A percentile compares a stretch with the other conserved stretches of the same genome.
Evolutionary conservation across 2,113 vertebrate genomes (phyloP).

Genomic region (Pteronura brasiliensis): DNA sequence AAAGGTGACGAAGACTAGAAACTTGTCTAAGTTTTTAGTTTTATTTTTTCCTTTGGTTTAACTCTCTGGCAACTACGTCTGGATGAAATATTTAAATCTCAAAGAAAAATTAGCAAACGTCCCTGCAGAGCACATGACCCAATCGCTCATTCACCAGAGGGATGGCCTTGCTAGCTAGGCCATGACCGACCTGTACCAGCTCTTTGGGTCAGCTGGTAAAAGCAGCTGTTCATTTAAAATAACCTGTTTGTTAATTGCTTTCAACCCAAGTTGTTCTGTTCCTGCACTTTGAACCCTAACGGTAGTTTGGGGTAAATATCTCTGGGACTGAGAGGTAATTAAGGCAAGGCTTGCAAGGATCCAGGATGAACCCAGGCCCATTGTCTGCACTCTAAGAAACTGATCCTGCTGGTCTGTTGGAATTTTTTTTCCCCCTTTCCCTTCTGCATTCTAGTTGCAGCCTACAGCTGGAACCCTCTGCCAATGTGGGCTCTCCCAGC

Average conservation of each 20-base stretch:
- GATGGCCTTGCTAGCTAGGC: not conserved
- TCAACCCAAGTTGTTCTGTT: slow-evolving; percentile 83
- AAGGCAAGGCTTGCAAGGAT: slow-evolving; percentile 83
- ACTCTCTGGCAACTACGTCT: not conserved
- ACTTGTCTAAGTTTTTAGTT: not conserved
- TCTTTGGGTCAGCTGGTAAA: slow-evolving; percentile 74
- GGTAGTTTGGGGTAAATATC: slow-evolving; percentile 79
- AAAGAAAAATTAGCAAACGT: not conserved
- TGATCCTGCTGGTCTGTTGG: slow-evolving; percentile 22
- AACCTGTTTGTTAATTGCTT: slow-evolving; percentile 88
- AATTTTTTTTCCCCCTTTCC: slow-evolving; percentile 57
- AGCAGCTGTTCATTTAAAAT: slow-evolving; percentile 82
- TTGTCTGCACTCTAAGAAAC: slow-evolving; percentile 71
- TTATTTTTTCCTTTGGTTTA: not conserved
- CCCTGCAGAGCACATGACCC: not conserved
- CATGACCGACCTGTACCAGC: not conserved
- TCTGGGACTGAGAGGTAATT: slow-evolving; percentile 84
- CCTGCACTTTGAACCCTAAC: slow-evolving; percentile 82
- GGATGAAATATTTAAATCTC: slow-evolving; percentile 3
- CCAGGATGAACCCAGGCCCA: slow-evolving; percentile 29
- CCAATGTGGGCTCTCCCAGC: slow-evolving; percentile 83
- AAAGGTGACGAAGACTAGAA: not conserved
- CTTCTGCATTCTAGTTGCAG: slow-evolving; percentile 67
- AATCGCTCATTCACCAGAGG: not conserved
- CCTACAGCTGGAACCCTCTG: slow-evolving; percentile 82